These are phyloP conservation scores for Calonectris borealis DNA, from an alignment of 2,113 vertebrate genomes.

Conservation along the genomic window DNA sequence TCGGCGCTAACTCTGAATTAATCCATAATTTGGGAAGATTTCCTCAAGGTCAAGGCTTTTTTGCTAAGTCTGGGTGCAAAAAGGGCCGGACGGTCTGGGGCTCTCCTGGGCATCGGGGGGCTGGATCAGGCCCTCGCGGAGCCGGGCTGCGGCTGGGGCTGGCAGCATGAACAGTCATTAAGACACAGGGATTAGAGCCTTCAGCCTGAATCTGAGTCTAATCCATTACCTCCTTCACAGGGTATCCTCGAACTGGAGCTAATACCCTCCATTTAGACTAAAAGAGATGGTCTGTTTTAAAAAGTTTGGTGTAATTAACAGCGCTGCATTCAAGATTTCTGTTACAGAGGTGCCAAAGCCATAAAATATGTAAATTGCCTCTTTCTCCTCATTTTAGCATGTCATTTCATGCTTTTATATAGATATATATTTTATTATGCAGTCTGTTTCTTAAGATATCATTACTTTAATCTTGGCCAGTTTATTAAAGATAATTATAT, in stretches of 20 bases:
- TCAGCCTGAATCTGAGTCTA: slow-evolving; percentile 26
- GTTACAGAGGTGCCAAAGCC: slow-evolving; percentile 5
- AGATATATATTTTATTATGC: slow-evolving; percentile 46
- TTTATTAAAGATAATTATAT: slow-evolving; percentile 60
- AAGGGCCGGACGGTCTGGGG: fast-evolving
- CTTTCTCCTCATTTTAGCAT: slow-evolving; percentile 37
- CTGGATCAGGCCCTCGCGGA: fast-evolving
- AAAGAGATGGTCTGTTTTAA: not conserved
- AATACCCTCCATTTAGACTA: not conserved
- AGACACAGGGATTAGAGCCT: slow-evolving; percentile 6
- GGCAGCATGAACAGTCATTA: not conserved
- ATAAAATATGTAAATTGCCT: slow-evolving; percentile 30
- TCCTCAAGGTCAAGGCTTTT: not conserved
- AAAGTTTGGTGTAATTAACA: not conserved
- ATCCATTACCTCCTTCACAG: slow-evolving; percentile 22
- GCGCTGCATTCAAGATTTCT: not conserved
- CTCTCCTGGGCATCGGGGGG: not conserved
- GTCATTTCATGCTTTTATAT: slow-evolving; percentile 51
- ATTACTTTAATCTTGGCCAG: slow-evolving; percentile 39
- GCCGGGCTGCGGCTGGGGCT: not conserved
- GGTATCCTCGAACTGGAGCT: not conserved
- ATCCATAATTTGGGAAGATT: not conserved
- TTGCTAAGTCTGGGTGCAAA: not conserved
- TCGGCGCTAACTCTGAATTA: not conserved
- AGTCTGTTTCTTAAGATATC: slow-evolving; percentile 33